Percentiles rank a stretch among this genome's conserved stretches.
Evolutionary conservation across 2,113 vertebrate species (phyloP).

Genomic region (Ascaphus truei): DNA sequence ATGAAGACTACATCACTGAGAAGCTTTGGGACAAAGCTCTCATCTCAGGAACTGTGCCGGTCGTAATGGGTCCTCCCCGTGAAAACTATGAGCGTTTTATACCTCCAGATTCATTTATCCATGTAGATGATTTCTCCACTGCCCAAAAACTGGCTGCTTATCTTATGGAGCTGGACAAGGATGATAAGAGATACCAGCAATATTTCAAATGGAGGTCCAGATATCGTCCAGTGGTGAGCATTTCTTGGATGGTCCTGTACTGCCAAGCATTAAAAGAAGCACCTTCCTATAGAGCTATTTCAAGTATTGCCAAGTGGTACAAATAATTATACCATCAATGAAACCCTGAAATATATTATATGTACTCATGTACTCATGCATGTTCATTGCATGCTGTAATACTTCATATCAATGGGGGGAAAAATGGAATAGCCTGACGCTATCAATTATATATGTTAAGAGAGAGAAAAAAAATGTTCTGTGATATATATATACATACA

Average conservation of each 20-base stretch:
- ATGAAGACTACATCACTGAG: constrained; percentile 69
- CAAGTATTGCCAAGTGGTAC: constrained; percentile 4
- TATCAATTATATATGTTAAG: no score
- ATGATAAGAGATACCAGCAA: constrained; percentile 45
- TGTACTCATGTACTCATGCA: no score
- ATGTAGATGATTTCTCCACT: constrained; percentile 59
- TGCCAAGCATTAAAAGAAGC: constrained; percentile 10
- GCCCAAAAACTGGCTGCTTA: constrained; percentile 46
- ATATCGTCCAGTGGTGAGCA: constrained; percentile 40
- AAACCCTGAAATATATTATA: no score
- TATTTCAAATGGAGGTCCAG: constrained; percentile 55
- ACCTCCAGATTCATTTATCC: constrained; percentile 60
- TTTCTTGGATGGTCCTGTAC: not conserved
- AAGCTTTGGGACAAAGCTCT: constrained; percentile 70
- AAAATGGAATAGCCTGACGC: no score
- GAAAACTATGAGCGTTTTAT: constrained; percentile 51
- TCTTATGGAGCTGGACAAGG: constrained; percentile 43
- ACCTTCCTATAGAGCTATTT: not conserved
- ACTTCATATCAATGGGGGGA: no score
- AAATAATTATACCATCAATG: no score
- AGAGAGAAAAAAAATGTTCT: no score
- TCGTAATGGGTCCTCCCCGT: constrained; percentile 63
- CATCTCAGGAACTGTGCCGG: constrained; percentile 46
- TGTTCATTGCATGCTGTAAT: no score
- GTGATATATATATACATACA: no score